phyloP scores from a whole-genome alignment of 2,113 vertebrate genomes.

The Sander lucioperca region DNA sequence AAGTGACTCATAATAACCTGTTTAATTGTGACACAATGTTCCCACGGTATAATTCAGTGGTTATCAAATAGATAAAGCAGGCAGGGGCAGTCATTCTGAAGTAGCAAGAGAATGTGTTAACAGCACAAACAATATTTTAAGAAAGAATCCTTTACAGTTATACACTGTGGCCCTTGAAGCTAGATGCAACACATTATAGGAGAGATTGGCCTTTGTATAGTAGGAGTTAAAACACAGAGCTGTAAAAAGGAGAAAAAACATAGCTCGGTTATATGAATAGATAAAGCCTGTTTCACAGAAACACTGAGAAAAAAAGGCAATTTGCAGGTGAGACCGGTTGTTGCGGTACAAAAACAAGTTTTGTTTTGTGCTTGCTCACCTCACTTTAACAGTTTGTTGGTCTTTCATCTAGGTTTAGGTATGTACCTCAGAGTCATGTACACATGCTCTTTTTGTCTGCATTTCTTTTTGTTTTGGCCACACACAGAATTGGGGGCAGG shows the following conservation, averaged over 20 bases:
- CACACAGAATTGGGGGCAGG: slow-evolving; percentile 65
- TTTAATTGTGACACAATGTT: slow-evolving; percentile 66
- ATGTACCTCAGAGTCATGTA: slow-evolving; percentile 63
- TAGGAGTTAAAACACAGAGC: slow-evolving; percentile 66
- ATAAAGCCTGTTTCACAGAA: slow-evolving; percentile 70
- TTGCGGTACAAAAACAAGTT: slow-evolving; percentile 77
- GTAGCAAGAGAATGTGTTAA: slow-evolving; percentile 53
- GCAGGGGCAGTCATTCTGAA: slow-evolving; percentile 50
- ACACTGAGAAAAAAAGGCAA: slow-evolving; percentile 43
- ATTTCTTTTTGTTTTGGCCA: slow-evolving; percentile 71
- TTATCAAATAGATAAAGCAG: slow-evolving; percentile 75
- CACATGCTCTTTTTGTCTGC: slow-evolving; percentile 52
- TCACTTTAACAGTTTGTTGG: slow-evolving; percentile 69
- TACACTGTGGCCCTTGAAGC: slow-evolving; percentile 74
- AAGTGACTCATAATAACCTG: slow-evolving; percentile 62
- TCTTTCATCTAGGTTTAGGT: slow-evolving; percentile 75
- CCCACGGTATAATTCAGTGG: slow-evolving; percentile 59
- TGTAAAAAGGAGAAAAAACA: slow-evolving; percentile 49
- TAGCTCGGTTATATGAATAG: slow-evolving; percentile 65
- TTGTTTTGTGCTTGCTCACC: slow-evolving; percentile 72
- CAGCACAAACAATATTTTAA: slow-evolving; percentile 64
- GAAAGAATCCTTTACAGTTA: slow-evolving; percentile 66
- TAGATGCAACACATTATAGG: slow-evolving; percentile 11
- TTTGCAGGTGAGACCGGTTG: slow-evolving; percentile 73
- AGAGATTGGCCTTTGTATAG: slow-evolving; percentile 55